Base-by-base conservation (phyloP, 2,113 vertebrate species). In the Bos indicus region DNA sequence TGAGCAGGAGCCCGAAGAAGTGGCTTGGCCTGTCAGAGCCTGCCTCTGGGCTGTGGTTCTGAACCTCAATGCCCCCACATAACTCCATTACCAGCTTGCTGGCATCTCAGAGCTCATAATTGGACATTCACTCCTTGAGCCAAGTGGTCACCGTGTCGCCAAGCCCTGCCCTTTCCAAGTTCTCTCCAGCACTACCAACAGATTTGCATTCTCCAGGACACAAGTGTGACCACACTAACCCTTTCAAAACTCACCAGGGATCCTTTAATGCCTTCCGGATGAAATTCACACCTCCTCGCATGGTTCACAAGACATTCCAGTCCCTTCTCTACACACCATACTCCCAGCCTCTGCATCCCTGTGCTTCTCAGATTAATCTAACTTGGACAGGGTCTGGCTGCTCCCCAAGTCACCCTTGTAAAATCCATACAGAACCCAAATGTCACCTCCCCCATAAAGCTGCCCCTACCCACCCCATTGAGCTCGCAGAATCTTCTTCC, bases 41-140 rank as follows among this genome's bases (percentile, higher is more conserved):
- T 25, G 64, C 80, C 16, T 48, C 36, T 10, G 80, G 82, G 88
- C 43, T 6, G 6, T 0, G 19, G 16, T 40, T 46, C 84, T 30
- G 23, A 14, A 33, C 25, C 77, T 62, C 11, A 33, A 15, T 4
- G 2, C 6, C 30, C 56, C 30, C 13, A 36, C 11, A 4, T 4
- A 21, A 19, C 59, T 80, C 52, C 57, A 7, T 16, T 17, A 21
- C 46, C 3, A 46, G n/a, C 48, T 8, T 48, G 56, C 56, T 2
- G 4, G 57, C 6, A 26, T 26, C 86, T 33, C 19, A 43, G 36
- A 71, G 56, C 25, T 46, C 26, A 36, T 60, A 5, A 23, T 71
- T 51, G 90, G 90, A 94, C 51, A 97, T 11, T 52, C 88, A 88
- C 7, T 56, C 51, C 83, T 78, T 33, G 54, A 88, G 92, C 90